These are phyloP conservation scores for Halichondria panicea DNA, from an alignment of 37 sponge, comb jelly and placozoan genomes.

Conservation along the genomic window DNA sequence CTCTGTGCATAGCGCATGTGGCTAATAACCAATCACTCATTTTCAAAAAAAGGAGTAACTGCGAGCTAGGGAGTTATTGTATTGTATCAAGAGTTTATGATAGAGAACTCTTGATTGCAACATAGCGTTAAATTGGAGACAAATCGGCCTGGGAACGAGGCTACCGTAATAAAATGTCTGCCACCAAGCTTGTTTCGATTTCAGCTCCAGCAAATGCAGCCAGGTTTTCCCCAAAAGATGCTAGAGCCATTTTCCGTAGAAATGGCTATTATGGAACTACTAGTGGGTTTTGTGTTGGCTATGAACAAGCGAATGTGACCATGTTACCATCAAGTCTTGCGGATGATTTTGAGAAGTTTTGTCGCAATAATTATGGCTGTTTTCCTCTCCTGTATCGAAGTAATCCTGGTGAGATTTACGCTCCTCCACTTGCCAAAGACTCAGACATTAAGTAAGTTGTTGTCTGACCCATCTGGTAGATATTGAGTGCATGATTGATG, in stretches of 20 bases:
- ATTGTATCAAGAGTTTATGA: too few relatives aligned
- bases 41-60: too few relatives aligned
- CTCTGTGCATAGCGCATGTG: too few relatives aligned
- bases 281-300: constrained; percentile 59
- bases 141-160: too few relatives aligned
- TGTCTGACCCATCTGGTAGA: not conserved
- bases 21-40: too few relatives aligned
- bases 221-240: constrained; percentile 43
- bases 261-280: constrained; percentile 65
- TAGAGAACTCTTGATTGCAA: too few relatives aligned
- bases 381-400: constrained; percentile 75
- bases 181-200: too few relatives aligned
- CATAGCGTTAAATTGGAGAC: too few relatives aligned
- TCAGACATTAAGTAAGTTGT: constrained; percentile 68
- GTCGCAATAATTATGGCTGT: constrained; percentile 56
- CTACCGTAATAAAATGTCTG: too few relatives aligned
- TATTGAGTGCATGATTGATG: too few relatives aligned
- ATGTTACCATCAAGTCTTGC: constrained; percentile 63
- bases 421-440: constrained; percentile 73
- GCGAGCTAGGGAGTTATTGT: too few relatives aligned
- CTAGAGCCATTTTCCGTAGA: constrained; percentile 49
- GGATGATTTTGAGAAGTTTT: constrained; percentile 77
- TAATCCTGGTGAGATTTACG: constrained; percentile 63
- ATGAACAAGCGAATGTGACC: constrained; percentile 69
- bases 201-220: constrained; percentile 46